Base-by-base conservation (phyloP, 64 coral and sea anemone genomes). In the Porites australiensis region DNA sequence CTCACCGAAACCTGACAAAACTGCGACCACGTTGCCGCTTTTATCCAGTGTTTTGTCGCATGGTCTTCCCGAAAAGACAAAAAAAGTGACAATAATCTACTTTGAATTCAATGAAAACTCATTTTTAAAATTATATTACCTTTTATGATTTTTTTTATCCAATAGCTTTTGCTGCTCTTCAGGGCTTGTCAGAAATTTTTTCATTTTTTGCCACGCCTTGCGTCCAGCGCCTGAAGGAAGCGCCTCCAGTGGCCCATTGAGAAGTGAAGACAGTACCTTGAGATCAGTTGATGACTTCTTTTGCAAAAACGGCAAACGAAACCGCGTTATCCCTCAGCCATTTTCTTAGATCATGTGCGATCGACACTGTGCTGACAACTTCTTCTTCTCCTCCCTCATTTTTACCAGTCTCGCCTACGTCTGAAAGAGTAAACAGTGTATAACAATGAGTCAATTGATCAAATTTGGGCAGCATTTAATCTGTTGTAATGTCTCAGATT, bases 191-290 rank as follows among this genome's bases (percentile, higher is more conserved):
- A 79, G n/a, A 79, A 88, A 88, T 45, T 6, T 62, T 12, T 88
- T 88, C 71, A 76, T 76, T 4, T 13, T 15, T 8, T 88, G 3
- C 70, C 70, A 75, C 3, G 86, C 53, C 86, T 88, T 70, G 12
- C 52, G 9, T 60, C 86, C 71, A 75, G 54, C 70, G 52, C 70
- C 54, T 45, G 59, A 18, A 12, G 70, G 86, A 15, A 75, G 14
- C 4, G 43, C 44, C 3, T 37, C n/a, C 5, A 27, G 86, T 9
- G 86, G 54, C 2, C 59, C 23, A 19, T 88, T 72, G 11, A 88
- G 44, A 45, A 88, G 86, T 2, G 57, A 61, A 16, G 71, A 75
- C 13, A 88, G 71, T 62, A 19, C 70, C 86, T 47, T 88, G 86
- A 8, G 86, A 88, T n/a, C 37, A 13, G 23, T 76, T 88, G 12